These are phyloP conservation scores for Malthinus seriepunctatus DNA, from an alignment of 2,888 invertebrate genomes.

Conservation along the genomic window DNA sequence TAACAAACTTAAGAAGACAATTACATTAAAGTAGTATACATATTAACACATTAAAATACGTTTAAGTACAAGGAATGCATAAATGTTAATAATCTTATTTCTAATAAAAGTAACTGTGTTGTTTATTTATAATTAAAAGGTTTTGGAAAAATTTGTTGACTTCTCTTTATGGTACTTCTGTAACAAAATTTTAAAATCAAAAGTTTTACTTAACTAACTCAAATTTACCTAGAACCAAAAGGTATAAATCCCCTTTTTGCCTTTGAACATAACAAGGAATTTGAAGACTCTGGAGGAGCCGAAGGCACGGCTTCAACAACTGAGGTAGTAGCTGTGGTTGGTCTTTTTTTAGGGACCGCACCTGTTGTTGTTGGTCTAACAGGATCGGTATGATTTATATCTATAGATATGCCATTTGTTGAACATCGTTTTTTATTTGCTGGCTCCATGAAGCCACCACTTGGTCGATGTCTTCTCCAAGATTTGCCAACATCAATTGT, in stretches of 20 bases:
- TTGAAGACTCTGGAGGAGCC: constrained; percentile 38
- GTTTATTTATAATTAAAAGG: background rate
- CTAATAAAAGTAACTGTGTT: too few species aligned
- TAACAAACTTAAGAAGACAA: too few species aligned
- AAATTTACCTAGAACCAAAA: constrained; percentile 23
- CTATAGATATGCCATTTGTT: constrained; percentile 47
- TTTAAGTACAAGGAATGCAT: too few species aligned
- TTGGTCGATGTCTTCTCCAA: constrained; percentile 51
- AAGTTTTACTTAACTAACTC: background rate
- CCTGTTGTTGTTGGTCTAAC: constrained; percentile 78
- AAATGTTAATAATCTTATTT: too few species aligned
- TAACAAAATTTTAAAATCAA: background rate
- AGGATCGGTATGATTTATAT: constrained; percentile 61
- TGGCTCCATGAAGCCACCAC: constrained; percentile 38
- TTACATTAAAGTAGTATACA: too few species aligned
- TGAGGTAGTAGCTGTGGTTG: constrained; percentile 70
- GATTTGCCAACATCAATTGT: constrained; percentile 69
- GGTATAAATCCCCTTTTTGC: constrained; percentile 36
- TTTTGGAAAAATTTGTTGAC: constrained; percentile 8
- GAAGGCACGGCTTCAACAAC: constrained; percentile 67
- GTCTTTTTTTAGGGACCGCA: constrained; percentile 65
- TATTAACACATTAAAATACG: too few species aligned
- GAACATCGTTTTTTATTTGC: constrained; percentile 48
- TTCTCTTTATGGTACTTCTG: background rate
- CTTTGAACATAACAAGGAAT: constrained; percentile 44